These are phyloP conservation scores for Pachypsylla venusta DNA, from an alignment of 1,140 invertebrate genomes.

Conservation along the genomic window DNA sequence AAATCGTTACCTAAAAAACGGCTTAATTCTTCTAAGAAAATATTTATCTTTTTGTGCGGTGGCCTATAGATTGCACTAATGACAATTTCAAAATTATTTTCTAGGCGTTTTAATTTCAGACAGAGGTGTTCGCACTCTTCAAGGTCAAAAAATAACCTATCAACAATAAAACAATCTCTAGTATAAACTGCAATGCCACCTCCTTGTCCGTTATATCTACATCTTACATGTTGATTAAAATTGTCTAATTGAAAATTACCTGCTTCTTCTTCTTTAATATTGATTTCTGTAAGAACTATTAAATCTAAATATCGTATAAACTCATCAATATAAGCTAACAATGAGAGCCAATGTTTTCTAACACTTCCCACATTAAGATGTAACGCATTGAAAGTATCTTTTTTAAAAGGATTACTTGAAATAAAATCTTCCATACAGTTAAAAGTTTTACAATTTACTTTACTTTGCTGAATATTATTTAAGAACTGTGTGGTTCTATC, in stretches of 20 bases:
- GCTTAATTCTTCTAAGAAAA: neutral
- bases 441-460: conserved; percentile 11
- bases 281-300: neutral
- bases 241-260: neutral
- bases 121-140: neutral
- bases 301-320: neutral
- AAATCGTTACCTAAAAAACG: neutral
- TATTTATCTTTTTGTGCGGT: neutral
- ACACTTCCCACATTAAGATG: neutral
- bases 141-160: neutral
- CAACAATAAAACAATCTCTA: neutral
- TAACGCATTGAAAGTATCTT: neutral
- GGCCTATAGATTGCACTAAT: neutral
- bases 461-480: too few species aligned
- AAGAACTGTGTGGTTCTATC: too few species aligned
- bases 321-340: neutral
- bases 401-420: neutral
- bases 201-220: neutral
- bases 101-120: neutral
- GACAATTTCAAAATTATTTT: neutral
- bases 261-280: neutral
- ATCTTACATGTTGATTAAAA: neutral
- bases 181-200: neutral
- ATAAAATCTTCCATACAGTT: conserved; percentile 5
- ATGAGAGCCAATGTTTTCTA: neutral